These are phyloP conservation scores for Montipora capitata DNA, from an alignment of 92 coral and sea anemone species.

Conservation along the genomic window DNA sequence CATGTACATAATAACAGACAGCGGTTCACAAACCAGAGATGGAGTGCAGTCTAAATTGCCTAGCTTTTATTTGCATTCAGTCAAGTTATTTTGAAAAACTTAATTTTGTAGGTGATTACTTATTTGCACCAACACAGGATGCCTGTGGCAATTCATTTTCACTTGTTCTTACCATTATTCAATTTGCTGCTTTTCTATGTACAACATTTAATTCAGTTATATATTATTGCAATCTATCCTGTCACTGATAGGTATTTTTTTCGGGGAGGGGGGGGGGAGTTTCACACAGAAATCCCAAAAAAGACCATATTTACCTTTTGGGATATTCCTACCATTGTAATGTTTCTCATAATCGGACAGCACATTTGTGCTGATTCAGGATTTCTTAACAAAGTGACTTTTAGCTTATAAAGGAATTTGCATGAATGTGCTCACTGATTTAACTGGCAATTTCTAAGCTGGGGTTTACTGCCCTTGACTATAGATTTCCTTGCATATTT, in stretches of 20 bases:
- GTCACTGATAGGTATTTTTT: not conserved
- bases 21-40: conserved; percentile 13
- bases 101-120: not conserved
- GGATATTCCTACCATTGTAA: conserved; percentile 7
- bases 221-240: conserved; percentile 5
- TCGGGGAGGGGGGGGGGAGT: not conserved
- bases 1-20: conserved; percentile 3
- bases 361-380: conserved; percentile 16
- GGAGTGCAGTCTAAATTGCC: not conserved
- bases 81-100: conserved; percentile 3
- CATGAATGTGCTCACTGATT: conserved; percentile 9
- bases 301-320: conserved; percentile 8
- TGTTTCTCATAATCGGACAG: conserved; percentile 11
- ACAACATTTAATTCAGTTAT: not conserved
- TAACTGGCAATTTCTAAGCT: not conserved
- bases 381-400: conserved; percentile 15
- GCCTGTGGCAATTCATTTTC: conserved; percentile 6
- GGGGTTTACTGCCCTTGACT: conserved; percentile 3
- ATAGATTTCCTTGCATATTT: conserved; percentile 33
- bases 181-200: conserved; percentile 4
- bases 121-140: conserved; percentile 11
- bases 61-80: conserved; percentile 13
- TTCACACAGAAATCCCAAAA: conserved; percentile 19
- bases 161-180: not conserved
- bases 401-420: conserved; percentile 7